phyloP scores from a whole-genome alignment of 2,888 invertebrate genomes.

The Rambutsinella grinnellia region DNA sequence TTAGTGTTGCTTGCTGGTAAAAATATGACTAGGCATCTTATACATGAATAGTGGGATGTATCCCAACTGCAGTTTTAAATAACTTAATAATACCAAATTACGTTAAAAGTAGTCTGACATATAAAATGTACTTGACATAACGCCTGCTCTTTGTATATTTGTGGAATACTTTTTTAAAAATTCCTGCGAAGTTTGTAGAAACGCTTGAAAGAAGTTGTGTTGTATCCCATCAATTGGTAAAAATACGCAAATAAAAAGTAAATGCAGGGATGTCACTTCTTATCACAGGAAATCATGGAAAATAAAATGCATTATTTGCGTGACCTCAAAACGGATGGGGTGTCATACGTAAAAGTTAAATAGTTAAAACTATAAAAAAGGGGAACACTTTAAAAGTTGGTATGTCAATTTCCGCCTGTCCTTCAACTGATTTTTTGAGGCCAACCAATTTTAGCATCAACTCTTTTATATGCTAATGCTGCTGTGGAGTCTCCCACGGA shows the following conservation, averaged over 20 bases:
- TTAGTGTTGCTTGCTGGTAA: slow-evolving; percentile 23
- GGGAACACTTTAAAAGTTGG: neutral
- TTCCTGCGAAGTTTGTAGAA: no score
- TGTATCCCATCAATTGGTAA: no score
- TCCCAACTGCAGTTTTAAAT: no score
- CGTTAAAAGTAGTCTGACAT: no score
- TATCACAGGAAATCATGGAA: slow-evolving; percentile 53
- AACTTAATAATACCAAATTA: no score
- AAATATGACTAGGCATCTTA: slow-evolving; percentile 40
- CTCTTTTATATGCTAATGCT: slow-evolving; percentile 89
- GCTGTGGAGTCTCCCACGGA: slow-evolving; percentile 59
- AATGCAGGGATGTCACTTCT: neutral
- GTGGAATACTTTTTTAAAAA: no score
- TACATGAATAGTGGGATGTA: no score
- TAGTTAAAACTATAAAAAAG: neutral
- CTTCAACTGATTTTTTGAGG: slow-evolving; percentile 71
- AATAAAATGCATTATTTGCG: slow-evolving; percentile 21
- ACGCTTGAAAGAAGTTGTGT: no score
- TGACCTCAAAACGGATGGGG: slow-evolving; percentile 14
- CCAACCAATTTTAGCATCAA: slow-evolving; percentile 98
- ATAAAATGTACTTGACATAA: no score
- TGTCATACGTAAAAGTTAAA: neutral
- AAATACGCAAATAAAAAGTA: neutral
- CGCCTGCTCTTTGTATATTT: no score
- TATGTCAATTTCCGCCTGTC: neutral